Evolutionary conservation across 2,113 vertebrate genomes (phyloP).

Genomic region (Peromyscus polionotus): DNA sequence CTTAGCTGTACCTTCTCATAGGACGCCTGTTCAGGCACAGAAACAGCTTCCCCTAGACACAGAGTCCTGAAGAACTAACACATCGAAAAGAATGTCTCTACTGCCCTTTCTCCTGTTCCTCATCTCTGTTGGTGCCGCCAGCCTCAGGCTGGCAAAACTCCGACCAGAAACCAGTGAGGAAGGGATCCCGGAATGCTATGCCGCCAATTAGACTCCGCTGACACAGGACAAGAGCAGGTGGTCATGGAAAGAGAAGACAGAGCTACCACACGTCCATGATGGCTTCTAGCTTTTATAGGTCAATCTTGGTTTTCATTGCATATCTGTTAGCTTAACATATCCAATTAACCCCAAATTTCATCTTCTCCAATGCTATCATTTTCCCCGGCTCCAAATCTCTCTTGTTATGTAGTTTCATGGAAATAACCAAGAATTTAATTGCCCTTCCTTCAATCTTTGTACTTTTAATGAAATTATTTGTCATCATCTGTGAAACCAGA

Average conservation of each 20-base stretch:
- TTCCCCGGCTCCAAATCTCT: not conserved
- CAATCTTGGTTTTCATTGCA: constrained; percentile 1
- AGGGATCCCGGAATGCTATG: not conserved
- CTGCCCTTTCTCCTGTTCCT: not conserved
- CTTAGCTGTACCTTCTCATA: not conserved
- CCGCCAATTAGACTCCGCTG: not conserved
- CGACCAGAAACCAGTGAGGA: not conserved
- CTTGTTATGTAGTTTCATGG: not conserved
- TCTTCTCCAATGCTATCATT: constrained; percentile 4
- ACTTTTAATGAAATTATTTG: not conserved
- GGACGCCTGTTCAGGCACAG: no score
- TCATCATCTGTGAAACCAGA: not conserved
- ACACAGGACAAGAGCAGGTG: not conserved
- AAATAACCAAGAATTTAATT: constrained; percentile 19
- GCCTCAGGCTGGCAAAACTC: not conserved
- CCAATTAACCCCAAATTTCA: not conserved
- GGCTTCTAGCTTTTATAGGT: constrained; percentile 20
- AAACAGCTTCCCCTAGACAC: not conserved
- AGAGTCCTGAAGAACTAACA: not conserved
- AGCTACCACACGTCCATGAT: not conserved
- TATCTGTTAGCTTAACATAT: not conserved
- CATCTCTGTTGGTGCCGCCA: not conserved
- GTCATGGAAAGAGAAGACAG: fast-evolving
- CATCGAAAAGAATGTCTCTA: not conserved
- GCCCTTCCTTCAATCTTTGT: not conserved